phyloP scores from a whole-genome alignment of 2,797 vertebrate genomes.

The Aeoliscus strigatus region DNA sequence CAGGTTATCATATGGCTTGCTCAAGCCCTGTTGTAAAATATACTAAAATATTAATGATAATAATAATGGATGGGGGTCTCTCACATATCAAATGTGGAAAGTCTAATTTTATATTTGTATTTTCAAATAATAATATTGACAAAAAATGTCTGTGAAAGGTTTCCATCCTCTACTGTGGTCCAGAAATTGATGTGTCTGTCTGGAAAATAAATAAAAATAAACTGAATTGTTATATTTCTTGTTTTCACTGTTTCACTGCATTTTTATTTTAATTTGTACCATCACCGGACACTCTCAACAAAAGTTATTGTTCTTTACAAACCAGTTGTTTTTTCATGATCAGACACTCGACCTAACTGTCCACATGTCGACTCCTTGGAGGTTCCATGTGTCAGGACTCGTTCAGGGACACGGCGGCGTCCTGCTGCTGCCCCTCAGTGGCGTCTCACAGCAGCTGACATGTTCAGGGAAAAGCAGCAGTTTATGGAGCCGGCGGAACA shows the following conservation, averaged over 20 bases:
- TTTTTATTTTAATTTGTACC: no score
- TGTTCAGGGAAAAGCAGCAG: no score
- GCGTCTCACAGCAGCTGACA: no score
- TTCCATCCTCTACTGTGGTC: slow-evolving; percentile 99
- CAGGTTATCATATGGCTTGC: slow-evolving; percentile 97
- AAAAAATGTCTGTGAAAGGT: slow-evolving; percentile 99
- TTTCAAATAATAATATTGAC: slow-evolving; percentile 88
- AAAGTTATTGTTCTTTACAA: no score
- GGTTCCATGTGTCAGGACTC: no score
- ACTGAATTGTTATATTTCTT: slow-evolving; percentile 83
- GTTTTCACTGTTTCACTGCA: slow-evolving; percentile 63
- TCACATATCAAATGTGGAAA: slow-evolving; percentile 99
- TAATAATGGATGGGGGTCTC: slow-evolving; percentile 90
- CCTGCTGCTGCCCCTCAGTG: no score
- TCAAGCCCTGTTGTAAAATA: slow-evolving; percentile 96
- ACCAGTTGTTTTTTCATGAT: no score
- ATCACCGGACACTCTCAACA: no score
- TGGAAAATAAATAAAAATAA: slow-evolving; percentile 90
- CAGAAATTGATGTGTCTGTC: slow-evolving; percentile 99
- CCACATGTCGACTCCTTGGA: no score
- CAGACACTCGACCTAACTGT: no score
- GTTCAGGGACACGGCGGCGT: no score
- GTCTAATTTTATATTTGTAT: slow-evolving; percentile 99
- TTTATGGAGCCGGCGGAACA: no score
- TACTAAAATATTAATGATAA: slow-evolving; percentile 72